Conservation (phyloP, 2,888 invertebrate genomes). For the Aleiodes leptofemur region DNA sequence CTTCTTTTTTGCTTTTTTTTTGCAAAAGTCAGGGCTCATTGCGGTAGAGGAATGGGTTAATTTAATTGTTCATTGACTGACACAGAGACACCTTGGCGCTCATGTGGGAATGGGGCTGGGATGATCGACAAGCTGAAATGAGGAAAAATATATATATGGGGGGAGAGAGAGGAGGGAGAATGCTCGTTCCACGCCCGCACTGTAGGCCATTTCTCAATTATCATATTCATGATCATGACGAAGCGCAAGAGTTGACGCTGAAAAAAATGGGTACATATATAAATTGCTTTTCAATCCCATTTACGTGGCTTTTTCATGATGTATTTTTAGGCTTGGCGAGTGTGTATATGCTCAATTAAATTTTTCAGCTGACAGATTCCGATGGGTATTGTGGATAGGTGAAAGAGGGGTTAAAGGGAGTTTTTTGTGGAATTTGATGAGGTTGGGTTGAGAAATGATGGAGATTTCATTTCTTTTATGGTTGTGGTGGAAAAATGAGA, state of each 20-base stretch:
- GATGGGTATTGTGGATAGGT: background rate
- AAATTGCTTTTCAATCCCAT: slow-evolving; percentile 37
- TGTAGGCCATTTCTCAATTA: slow-evolving; percentile 30
- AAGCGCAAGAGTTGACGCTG: slow-evolving; percentile 23
- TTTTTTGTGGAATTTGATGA: too few species aligned
- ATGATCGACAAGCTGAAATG: slow-evolving; percentile 28
- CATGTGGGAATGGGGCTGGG: background rate
- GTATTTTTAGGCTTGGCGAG: slow-evolving; percentile 2
- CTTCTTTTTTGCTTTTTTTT: background rate
- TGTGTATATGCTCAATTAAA: background rate
- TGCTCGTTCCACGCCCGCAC: slow-evolving; percentile 35
- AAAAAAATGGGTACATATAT: slow-evolving; percentile 12
- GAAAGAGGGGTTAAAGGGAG: background rate
- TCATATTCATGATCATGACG: slow-evolving; percentile 37
- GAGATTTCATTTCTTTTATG: too few species aligned
- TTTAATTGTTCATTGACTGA: slow-evolving; percentile 29
- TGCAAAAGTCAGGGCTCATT: slow-evolving; percentile 40
- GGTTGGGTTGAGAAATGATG: too few species aligned
- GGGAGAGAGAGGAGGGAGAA: background rate
- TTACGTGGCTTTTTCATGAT: slow-evolving; percentile 14
- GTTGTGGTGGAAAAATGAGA: too few species aligned
- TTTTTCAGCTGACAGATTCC: background rate
- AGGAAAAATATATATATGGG: background rate
- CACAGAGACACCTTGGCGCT: background rate
- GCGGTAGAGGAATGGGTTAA: slow-evolving; percentile 31